These are phyloP conservation scores for Climacteris rufus DNA, from an alignment of 2,113 vertebrate genomes.

Conservation along the genomic window DNA sequence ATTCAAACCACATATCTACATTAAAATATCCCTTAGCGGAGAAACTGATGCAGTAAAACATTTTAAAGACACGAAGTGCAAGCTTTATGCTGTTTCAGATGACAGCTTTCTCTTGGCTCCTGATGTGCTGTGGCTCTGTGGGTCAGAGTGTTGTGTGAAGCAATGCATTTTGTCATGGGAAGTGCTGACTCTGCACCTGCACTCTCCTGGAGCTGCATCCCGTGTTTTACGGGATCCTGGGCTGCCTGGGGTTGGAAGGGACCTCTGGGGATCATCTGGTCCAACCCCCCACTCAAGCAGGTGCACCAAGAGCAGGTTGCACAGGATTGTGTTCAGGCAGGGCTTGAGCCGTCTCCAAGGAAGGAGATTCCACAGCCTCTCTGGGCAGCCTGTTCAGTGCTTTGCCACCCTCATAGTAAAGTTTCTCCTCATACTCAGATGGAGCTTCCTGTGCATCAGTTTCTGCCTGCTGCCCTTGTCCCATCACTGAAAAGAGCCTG, in stretches of 20 bases:
- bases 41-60: neutral
- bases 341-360: neutral
- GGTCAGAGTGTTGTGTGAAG: neutral
- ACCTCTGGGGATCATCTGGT: neutral
- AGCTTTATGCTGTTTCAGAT: neutral
- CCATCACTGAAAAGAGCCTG: neutral
- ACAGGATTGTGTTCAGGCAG: neutral
- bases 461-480: neutral
- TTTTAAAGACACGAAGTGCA: neutral
- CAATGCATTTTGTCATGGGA: neutral
- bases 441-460: neutral
- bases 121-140: neutral
- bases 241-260: neutral
- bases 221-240: neutral
- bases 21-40: neutral
- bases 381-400: neutral
- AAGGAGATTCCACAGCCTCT: neutral
- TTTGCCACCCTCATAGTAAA: neutral
- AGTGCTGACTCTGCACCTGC: neutral
- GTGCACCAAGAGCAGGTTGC: neutral
- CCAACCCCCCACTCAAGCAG: neutral
- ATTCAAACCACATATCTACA: neutral
- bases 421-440: neutral
- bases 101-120: neutral
- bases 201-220: neutral